Evolutionary conservation across 2,888 invertebrate species (phyloP).

Genomic region (Lasioglossum zephyrum): DNA sequence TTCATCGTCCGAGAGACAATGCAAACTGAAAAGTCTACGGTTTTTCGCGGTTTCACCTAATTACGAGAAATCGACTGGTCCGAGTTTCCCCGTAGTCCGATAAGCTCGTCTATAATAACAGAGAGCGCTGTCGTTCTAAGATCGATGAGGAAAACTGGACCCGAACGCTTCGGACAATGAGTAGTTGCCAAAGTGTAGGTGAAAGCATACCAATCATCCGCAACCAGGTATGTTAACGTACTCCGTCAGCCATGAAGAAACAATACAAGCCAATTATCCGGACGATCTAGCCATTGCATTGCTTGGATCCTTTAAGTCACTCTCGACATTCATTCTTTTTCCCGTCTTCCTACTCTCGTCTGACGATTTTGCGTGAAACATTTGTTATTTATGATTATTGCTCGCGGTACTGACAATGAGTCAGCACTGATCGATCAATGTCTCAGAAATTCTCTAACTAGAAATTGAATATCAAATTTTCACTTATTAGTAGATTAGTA

Average conservation of each 20-base stretch:
- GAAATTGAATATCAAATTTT: neutral
- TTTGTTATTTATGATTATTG: neutral
- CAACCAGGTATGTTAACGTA: slow-evolving; percentile 65
- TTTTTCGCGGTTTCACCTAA: slow-evolving; percentile 51
- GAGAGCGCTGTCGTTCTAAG: slow-evolving; percentile 35
- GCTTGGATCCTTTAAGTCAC: slow-evolving; percentile 50
- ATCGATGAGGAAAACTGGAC: slow-evolving; percentile 42
- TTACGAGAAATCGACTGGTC: slow-evolving; percentile 46
- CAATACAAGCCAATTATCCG: slow-evolving; percentile 68
- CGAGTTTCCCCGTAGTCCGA: slow-evolving; percentile 39
- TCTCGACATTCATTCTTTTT: slow-evolving; percentile 11
- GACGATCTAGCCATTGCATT: slow-evolving; percentile 46
- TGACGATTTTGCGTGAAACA: neutral
- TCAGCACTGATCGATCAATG: neutral
- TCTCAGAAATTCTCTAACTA: neutral
- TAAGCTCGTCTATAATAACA: slow-evolving; percentile 49
- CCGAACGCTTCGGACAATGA: slow-evolving; percentile 61
- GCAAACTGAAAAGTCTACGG: neutral
- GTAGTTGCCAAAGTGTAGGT: slow-evolving; percentile 66
- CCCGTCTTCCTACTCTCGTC: neutral
- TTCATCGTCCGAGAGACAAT: neutral
- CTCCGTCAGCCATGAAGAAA: slow-evolving; percentile 70
- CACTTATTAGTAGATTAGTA: too few species aligned
- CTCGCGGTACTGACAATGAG: neutral
- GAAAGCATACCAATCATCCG: slow-evolving; percentile 72